Base-by-base conservation (phyloP, 2,888 invertebrate genomes). In the Tortricodes alternella region DNA sequence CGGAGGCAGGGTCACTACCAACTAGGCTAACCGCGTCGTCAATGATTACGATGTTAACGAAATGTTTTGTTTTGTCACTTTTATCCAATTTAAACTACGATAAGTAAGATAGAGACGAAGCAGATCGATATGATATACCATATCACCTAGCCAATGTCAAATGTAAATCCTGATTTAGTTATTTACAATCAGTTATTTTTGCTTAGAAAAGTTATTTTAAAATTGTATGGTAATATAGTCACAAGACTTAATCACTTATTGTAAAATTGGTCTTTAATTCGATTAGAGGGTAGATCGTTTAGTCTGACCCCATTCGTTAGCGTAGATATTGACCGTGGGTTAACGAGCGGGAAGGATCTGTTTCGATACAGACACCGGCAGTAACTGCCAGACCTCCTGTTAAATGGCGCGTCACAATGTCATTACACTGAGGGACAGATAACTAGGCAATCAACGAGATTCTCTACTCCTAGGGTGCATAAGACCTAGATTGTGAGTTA, bases 341-440 rank as follows among this genome's bases (percentile, higher is more conserved):
- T 76, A 75, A 77, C 68, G 67, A 73, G 70, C 70, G 68, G 69
- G 63, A 63, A 70, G 68, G 69, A 72, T 76, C 76, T 76, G 74
- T 76, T 70, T 70, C 66, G 64, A 69, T 62, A 70, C 74, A 77
- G 78, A 77, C 73, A 73, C 67, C 64, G 73, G 68, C 75, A 78
- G 76, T 85, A 80, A 82, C 67, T 68, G 60, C 72, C 85, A 85
- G 83, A 73, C 75, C 74, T 74, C 71, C 67, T 70, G 81, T 72
- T 77, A 75, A 88, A 85, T 86, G 79, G 70, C 43, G 73, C 76
- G 76, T 66, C 67, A 75, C 80, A 76, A 73, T 74, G 74, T 76
- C 56, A 50, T 56, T 68, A 72, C 72, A 68, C 61, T 60, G 62
- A 60, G 58, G 64, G 65, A 53, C 66, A 66, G 69, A 73, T 75